Conservation (phyloP, 2,888 invertebrate species). For the Ypsolopha scabrella region DNA sequence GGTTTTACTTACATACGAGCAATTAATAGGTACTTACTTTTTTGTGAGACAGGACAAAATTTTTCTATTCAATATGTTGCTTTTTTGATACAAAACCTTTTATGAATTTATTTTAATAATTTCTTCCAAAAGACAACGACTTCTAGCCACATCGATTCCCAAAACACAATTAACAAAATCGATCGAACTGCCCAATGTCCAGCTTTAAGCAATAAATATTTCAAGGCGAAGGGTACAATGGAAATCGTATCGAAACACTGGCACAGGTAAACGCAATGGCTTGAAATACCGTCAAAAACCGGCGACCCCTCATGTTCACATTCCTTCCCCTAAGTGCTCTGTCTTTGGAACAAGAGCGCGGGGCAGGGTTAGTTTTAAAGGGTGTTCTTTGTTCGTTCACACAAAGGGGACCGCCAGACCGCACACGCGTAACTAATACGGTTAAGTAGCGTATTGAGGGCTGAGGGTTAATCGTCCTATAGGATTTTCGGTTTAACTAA, state of each 20-base stretch:
- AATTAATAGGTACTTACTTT: too few species aligned
- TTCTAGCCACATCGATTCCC: too few species aligned
- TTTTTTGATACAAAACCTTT: too few species aligned
- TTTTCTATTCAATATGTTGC: too few species aligned
- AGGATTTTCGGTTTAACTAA: conserved; percentile 29
- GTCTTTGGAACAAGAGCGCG: too few species aligned
- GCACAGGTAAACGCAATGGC: conserved; percentile 1
- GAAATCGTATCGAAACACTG: neutral
- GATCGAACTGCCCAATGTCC: neutral
- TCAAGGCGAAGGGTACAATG: conserved; percentile 2
- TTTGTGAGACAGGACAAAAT: too few species aligned
- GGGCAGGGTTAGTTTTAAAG: neutral
- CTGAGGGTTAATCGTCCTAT: conserved; percentile 31
- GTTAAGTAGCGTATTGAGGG: conserved; percentile 39
- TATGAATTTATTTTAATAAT: too few species aligned
- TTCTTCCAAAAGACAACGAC: too few species aligned
- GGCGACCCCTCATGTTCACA: too few species aligned
- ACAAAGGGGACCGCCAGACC: conserved; percentile 32
- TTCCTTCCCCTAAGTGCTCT: too few species aligned
- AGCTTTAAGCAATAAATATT: conserved; percentile 2
- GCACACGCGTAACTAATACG: conserved; percentile 57
- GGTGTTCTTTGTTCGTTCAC: conserved; percentile 10
- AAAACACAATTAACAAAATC: neutral
- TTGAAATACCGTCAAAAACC: neutral
- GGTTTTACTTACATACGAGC: too few species aligned